Base-by-base conservation (phyloP, 2,113 vertebrate genomes). In the Paramisgurnus dabryanus region DNA sequence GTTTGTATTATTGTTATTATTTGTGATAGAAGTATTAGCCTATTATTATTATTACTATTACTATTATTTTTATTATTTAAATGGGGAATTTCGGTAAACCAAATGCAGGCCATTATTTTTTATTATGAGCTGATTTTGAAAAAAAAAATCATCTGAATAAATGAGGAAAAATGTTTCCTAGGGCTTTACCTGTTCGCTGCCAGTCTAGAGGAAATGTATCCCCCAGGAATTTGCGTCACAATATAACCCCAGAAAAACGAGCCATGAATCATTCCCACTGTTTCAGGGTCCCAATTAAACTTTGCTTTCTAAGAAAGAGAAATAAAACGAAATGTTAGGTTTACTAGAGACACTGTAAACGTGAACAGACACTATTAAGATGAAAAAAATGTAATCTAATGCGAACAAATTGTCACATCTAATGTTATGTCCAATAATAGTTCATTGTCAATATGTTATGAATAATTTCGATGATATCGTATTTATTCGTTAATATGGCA, bases 241-340 rank as follows among this genome's bases (percentile, higher is more conserved):
- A 99, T 99, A 89, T 99, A 99, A 0, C 98, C 98, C 96, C 97
- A 99, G 90, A 99, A 99, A 90, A 99, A 99, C 0, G 97, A 99
- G 22, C 98, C 97, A 50, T 99, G 98, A 85, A 99, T 99, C 96
- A 99, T 92, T 18, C 98, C 98, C 4, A 99, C 97, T 0, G 94
- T 98, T 87, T 99, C 96, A 0, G 97, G 96, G 83, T 99, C 96
- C 98, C 98, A 99, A 76, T 96, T 97, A 89, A 99, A 99, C 88
- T 96, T 96, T 82, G 96, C 96, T 96, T 98, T 97, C 98, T 99
- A 89, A 63, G 69, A 6, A 0, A 0, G 65, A 63, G 34, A 76
- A 7, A 68, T 57, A 22, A 6, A 12, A 76, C 17, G 63, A 67
- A 40, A 66, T 39, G 60, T 12, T 22, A 58, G 4, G 10, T 10